A percentile compares a stretch with the other conserved stretches of the same genome.
Conservation (phyloP, 2,888 invertebrate species). For the Marasmarcha lunaedactyla region DNA sequence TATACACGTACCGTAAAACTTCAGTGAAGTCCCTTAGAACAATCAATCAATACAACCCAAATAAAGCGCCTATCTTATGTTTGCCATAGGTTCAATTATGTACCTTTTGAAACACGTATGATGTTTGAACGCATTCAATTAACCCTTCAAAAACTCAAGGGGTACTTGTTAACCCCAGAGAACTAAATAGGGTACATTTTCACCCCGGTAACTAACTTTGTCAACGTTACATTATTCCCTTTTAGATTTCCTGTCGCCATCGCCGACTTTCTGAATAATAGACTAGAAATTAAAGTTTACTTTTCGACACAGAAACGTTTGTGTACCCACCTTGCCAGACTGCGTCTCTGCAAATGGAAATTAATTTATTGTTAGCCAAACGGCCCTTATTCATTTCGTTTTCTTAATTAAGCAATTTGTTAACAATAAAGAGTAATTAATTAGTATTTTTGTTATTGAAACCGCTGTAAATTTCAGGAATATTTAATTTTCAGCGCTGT, state of each 20-base stretch:
- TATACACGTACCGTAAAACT: too few species aligned
- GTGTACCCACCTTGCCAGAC: constrained; percentile 12
- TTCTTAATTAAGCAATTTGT: constrained; percentile 69
- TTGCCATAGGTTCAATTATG: too few species aligned
- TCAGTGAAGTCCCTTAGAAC: too few species aligned
- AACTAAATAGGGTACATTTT: not conserved
- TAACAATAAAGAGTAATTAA: constrained; percentile 62
- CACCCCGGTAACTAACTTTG: not conserved
- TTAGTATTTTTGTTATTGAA: constrained; percentile 55
- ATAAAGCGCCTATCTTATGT: too few species aligned
- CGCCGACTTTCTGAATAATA: constrained; percentile 23
- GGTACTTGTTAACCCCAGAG: not conserved
- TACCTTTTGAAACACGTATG: too few species aligned
- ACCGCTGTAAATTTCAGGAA: constrained; percentile 19
- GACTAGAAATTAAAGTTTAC: constrained; percentile 32
- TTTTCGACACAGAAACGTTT: constrained; percentile 15
- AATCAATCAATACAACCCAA: too few species aligned
- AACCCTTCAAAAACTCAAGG: not conserved
- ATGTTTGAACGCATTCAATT: too few species aligned
- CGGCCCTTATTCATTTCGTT: constrained; percentile 60
- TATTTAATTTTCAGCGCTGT: too few species aligned
- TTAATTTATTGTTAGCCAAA: constrained; percentile 61
- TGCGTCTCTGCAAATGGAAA: constrained; percentile 47
- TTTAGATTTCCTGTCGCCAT: constrained; percentile 19
- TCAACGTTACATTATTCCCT: constrained; percentile 37